These are phyloP conservation scores for Synanceia verrucosa DNA, from an alignment of 2,797 vertebrate genomes.

Conservation along the genomic window DNA sequence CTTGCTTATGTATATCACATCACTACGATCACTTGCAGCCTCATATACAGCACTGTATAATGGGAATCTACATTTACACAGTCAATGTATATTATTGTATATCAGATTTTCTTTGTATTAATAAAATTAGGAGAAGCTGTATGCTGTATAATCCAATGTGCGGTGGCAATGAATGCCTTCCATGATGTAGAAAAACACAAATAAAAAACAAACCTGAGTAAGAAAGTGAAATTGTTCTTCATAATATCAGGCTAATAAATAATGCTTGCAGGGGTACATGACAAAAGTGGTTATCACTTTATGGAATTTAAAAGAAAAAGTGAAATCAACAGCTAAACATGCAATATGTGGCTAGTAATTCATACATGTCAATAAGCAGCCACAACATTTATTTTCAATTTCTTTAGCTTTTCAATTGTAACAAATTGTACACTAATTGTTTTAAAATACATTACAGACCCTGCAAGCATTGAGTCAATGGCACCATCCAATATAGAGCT, in stretches of 20 bases:
- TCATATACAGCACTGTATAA: not conserved
- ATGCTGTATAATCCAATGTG: not conserved
- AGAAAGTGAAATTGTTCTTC: constrained; percentile 64
- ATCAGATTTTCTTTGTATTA: not conserved
- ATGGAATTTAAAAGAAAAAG: not conserved
- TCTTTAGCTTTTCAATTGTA: not conserved
- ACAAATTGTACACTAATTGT: not conserved
- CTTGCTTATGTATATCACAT: not conserved
- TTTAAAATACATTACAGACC: not conserved
- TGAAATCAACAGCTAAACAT: not conserved
- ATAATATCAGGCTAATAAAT: constrained; percentile 19
- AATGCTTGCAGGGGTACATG: constrained; percentile 35
- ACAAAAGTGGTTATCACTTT: not conserved
- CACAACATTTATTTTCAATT: not conserved
- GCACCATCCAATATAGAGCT: constrained; percentile 3
- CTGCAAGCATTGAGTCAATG: constrained; percentile 26
- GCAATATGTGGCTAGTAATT: not conserved
- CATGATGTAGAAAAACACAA: not conserved
- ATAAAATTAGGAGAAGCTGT: not conserved
- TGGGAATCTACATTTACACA: not conserved
- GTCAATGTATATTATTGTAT: not conserved
- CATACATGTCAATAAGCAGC: not conserved
- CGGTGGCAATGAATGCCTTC: not conserved
- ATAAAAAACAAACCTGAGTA: not conserved
- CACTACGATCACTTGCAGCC: not conserved